Evolutionary conservation across 1,140 invertebrate species (phyloP), one percentile per base, ranked within the genome.

Genomic region (Leptinotarsa undecemlineata): DNA sequence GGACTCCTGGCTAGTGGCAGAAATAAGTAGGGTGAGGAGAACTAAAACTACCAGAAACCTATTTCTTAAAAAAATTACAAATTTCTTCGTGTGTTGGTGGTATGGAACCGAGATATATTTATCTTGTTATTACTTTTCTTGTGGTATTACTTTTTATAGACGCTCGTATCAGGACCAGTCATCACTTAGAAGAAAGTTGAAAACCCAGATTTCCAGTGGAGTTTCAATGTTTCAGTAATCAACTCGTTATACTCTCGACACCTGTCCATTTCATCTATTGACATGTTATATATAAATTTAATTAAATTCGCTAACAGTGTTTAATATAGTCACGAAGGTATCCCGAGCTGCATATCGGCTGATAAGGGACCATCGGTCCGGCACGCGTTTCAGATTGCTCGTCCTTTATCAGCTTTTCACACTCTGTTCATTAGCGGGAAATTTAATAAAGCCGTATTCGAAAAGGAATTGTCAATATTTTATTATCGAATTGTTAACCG

Each of bases 301-400:
- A 79, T 79, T 78, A 79, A 79, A 76, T 76, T 75, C 64, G 68
- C 70, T 72, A 76, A 72, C 20, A 48, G 71, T 23, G 26, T 66
- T 78, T 79, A 79, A 79, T 79, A 75, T 78, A 79, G 78, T 75
- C 74, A 78, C 76, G 76, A 72, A 79, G 72, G 75, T 75, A 73
- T 75, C 75, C 67, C 74, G 76, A 73, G 73, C 78, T 79, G 78
- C 78, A 78, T 76, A 78, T 78, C 70, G 75, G 67, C 77, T 79
- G 78, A 79, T 79, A 79, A 79, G 72, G 75, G 77, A 76, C 76
- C 77, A 79, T 78, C 78, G 76, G 76, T 74, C 76, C 71, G 75
- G 72, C 76, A 79, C 77, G 74, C 78, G 76, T 79, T 78, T 69
- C 72, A 76, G 78, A 79, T 79, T 79, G 76, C 73, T 69, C 70